Base-by-base conservation (phyloP, 2,797 vertebrate species). In the Discoglossus pictus region DNA sequence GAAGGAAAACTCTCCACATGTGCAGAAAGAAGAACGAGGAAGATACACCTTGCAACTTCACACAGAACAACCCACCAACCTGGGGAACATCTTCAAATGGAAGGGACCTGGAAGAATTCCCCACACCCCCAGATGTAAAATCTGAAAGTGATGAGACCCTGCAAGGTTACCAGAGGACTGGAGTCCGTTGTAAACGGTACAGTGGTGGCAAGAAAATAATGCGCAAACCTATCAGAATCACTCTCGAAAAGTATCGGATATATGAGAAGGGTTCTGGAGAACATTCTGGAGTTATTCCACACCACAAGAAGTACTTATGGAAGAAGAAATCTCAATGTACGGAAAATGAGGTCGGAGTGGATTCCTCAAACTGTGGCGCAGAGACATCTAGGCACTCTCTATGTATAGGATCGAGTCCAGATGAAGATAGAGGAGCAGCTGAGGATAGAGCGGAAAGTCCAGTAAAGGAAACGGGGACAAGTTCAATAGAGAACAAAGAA, bases 1-100 rank as follows among this genome's bases (percentile, higher is more conserved):
- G 65, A 0, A 73, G 79, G 17, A 70, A 50, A 46, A 70, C 51
- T 3, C 23, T 62, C 1, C 67, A 62, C 34, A 25, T 70, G 1
- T 62, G 42, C 36, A 44, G 47, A 17, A 62, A 56, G 25, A 55
- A 47, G 35, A 40, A 38, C 9, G 51, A 53, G 39, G 65, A 46
- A 1, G 40, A 39, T 11, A 12, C 16, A 6, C 6, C 34, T 9
- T 20, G 34, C 2, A 46, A 40, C 16, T 62, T 48, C 31, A 47
- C 59, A 3, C 40, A 69, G n/a, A 61, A 69, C 48, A 69, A 24
- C 5, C 25, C 58, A n/a, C 66, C 48, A 10, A 38, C 66, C 0
- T 61, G 66, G 58, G 66, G 56, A 1, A 17, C 7, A 2, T 2
- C 4, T 7, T 6, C 6, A 2, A 13, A 40, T 10, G 21, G 15